phyloP scores from a whole-genome alignment of 2,797 vertebrate species.

The Periophthalmus magnuspinnatus region DNA sequence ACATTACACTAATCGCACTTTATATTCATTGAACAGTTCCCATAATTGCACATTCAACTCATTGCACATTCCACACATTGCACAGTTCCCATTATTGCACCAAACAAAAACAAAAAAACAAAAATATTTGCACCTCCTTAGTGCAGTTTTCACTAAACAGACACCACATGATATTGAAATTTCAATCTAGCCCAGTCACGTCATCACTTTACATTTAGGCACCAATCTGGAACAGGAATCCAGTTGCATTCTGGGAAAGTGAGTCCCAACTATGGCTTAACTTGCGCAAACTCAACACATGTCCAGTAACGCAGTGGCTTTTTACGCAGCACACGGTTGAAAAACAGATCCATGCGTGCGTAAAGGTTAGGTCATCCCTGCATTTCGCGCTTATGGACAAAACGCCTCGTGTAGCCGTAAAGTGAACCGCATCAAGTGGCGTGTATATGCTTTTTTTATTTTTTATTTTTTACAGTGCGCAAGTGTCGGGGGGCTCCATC shows the following conservation, averaged over 20 bases:
- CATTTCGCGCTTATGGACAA: neutral
- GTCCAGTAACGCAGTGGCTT: neutral
- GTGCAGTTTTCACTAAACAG: neutral
- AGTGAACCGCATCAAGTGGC: slow-evolving; percentile 25
- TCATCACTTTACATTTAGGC: neutral
- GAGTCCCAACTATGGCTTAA: neutral
- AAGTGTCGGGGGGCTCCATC: slow-evolving; percentile 44
- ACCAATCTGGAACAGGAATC: neutral
- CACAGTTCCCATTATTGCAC: no score
- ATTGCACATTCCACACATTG: no score
- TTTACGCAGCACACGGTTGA: neutral
- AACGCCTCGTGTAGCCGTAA: no score
- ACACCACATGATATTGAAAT: neutral
- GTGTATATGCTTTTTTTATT: neutral
- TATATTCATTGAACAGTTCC: no score
- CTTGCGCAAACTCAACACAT: slow-evolving; percentile 1
- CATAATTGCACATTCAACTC: no score
- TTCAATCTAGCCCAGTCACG: neutral
- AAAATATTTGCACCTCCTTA: neutral
- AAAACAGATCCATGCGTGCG: no score
- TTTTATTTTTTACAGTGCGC: slow-evolving; percentile 60
- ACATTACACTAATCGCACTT: no score
- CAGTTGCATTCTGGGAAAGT: slow-evolving; percentile 4
- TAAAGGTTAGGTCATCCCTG: no score
- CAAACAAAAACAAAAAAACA: no score